Percentiles rank a stretch among this genome's conserved stretches.
Conservation (phyloP, 1,140 invertebrate genomes). For the Hycleus phaleratus region DNA sequence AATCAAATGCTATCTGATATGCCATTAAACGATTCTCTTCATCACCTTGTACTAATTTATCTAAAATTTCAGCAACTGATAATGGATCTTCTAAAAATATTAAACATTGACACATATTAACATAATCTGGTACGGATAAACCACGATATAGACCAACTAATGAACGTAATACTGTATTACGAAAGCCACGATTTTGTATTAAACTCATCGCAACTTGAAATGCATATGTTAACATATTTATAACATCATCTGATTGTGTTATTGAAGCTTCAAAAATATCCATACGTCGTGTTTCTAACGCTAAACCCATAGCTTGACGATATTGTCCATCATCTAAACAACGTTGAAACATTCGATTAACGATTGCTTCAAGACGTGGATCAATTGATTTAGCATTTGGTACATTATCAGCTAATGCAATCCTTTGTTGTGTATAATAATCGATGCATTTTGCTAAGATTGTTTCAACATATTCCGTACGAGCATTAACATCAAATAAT, state of each 20-base stretch:
- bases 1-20: slow-evolving; percentile 98
- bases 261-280: slow-evolving; percentile 92
- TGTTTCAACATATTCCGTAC: slow-evolving; percentile 94
- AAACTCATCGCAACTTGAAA: slow-evolving; percentile 90
- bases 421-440: slow-evolving; percentile 83
- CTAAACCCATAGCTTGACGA: slow-evolving; percentile 88
- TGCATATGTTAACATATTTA: slow-evolving; percentile 87
- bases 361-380: slow-evolving; percentile 82
- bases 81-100: slow-evolving; percentile 93
- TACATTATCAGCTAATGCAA: slow-evolving; percentile 56
- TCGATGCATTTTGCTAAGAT: slow-evolving; percentile 96
- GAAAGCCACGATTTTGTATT: slow-evolving; percentile 86
- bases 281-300: slow-evolving; percentile 91
- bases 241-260: slow-evolving; percentile 82
- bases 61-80: slow-evolving; percentile 83
- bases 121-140: slow-evolving; percentile 83
- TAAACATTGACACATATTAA: slow-evolving; percentile 93
- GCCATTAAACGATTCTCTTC: slow-evolving; percentile 81
- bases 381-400: slow-evolving; percentile 69
- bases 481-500: slow-evolving; percentile 88
- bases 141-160: slow-evolving; percentile 86
- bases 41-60: slow-evolving; percentile 74
- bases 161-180: slow-evolving; percentile 79
- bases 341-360: slow-evolving; percentile 94
- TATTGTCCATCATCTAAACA: slow-evolving; percentile 92